These are phyloP conservation scores for Leptinotarsa texana DNA, from an alignment of 1,140 invertebrate species.

Conservation along the genomic window DNA sequence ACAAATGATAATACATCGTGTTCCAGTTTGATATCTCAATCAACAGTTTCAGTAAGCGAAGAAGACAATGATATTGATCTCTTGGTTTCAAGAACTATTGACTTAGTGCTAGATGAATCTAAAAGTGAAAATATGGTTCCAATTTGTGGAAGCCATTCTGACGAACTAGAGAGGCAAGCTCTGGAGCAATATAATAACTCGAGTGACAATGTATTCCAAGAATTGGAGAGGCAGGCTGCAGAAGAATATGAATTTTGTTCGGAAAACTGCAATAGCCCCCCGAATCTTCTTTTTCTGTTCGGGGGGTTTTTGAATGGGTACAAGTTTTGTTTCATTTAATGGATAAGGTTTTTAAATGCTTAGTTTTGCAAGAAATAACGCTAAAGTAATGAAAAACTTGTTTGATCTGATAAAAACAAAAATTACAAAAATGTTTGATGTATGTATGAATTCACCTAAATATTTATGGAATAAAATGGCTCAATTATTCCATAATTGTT, in stretches of 20 bases:
- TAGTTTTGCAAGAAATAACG: conserved; percentile 9
- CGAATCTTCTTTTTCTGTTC: conserved; percentile 44
- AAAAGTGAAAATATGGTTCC: conserved; percentile 34
- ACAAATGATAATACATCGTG: conserved; percentile 1
- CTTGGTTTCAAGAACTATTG: conserved; percentile 19
- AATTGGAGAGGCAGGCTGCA: conserved; percentile 50
- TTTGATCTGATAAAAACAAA: conserved; percentile 16
- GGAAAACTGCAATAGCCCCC: conserved; percentile 52
- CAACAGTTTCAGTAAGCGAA: background rate
- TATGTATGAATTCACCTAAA: conserved; percentile 3
- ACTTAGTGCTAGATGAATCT: conserved; percentile 31
- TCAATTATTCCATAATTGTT: background rate
- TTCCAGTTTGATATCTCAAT: conserved; percentile 9
- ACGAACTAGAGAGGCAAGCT: conserved; percentile 52
- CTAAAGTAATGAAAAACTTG: background rate
- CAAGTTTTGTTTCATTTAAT: conserved; percentile 19
- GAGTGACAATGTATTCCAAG: conserved; percentile 48
- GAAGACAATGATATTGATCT: conserved; percentile 20
- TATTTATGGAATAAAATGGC: conserved; percentile 6
- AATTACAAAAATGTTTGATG: conserved; percentile 6
- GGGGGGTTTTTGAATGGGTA: conserved; percentile 42
- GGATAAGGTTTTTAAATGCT: conserved; percentile 21
- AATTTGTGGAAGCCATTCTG: conserved; percentile 42
- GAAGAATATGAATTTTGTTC: conserved; percentile 49
- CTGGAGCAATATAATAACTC: conserved; percentile 51